These are phyloP conservation scores for Lasioglossum villosulum DNA, from an alignment of 2,888 invertebrate genomes.

Conservation along the genomic window DNA sequence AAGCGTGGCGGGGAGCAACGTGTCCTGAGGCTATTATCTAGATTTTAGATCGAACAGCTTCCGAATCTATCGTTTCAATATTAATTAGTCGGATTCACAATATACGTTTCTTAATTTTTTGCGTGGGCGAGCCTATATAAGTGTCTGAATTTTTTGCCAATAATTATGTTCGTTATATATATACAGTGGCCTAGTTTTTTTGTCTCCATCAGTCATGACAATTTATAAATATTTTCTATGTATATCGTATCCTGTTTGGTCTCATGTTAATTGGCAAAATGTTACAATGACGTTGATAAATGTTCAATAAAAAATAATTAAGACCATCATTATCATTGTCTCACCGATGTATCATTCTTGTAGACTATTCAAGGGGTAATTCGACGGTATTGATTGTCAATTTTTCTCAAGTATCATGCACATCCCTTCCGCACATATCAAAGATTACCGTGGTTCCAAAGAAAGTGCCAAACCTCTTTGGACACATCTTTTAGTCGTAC, in stretches of 20 bases:
- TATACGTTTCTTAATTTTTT: background rate
- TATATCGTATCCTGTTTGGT: too few species aligned
- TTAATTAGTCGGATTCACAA: background rate
- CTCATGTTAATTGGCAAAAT: too few species aligned
- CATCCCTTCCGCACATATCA: too few species aligned
- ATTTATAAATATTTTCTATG: too few species aligned
- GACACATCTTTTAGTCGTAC: background rate
- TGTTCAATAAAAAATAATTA: too few species aligned
- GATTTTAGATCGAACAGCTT: background rate
- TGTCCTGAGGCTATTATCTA: background rate
- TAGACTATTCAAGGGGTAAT: too few species aligned
- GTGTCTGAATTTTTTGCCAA: background rate
- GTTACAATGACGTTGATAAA: too few species aligned
- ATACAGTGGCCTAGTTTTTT: background rate
- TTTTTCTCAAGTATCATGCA: background rate
- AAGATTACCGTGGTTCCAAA: too few species aligned
- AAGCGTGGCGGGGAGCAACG: background rate
- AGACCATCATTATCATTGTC: too few species aligned
- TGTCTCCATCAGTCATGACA: too few species aligned
- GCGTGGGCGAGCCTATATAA: background rate
- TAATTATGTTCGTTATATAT: background rate
- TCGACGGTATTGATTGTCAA: background rate
- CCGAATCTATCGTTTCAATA: background rate
- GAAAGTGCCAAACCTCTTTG: too few species aligned
- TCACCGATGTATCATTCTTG: too few species aligned